phyloP scores from a whole-genome alignment of 2,888 invertebrate genomes.

The Brachyopa scutellaris region DNA sequence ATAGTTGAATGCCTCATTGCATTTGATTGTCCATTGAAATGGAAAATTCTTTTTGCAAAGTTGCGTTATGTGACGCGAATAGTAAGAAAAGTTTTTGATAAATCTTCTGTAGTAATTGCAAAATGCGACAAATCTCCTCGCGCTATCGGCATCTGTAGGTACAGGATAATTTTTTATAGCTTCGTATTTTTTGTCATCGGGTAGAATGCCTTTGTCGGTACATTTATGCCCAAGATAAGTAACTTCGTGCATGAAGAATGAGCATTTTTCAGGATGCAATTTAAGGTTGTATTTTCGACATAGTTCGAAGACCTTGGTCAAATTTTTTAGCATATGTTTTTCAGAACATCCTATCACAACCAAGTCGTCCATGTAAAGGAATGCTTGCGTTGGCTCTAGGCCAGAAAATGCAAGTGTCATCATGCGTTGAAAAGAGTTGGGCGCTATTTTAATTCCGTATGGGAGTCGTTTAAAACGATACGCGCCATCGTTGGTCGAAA shows the following conservation, averaged over 20 bases:
- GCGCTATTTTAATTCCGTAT: no score
- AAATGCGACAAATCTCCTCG: constrained; percentile 22
- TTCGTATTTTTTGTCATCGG: neutral
- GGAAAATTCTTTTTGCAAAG: neutral
- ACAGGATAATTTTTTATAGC: constrained; percentile 25
- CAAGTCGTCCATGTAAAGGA: constrained; percentile 74
- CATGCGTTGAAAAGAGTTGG: no score
- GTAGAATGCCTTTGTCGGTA: no score
- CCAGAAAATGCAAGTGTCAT: constrained; percentile 68
- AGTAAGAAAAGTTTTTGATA: constrained; percentile 27
- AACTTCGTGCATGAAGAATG: constrained; percentile 45
- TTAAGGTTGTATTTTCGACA: no score
- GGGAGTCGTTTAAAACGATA: constrained; percentile 66
- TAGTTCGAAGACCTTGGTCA: constrained; percentile 2
- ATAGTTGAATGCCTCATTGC: constrained; percentile 5
- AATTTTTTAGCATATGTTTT: constrained; percentile 33
- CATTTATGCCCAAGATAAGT: constrained; percentile 55
- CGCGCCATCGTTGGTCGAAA: neutral
- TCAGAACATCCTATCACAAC: no score
- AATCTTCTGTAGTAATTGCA: constrained; percentile 48
- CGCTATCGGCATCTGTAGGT: constrained; percentile 22
- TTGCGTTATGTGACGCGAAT: neutral
- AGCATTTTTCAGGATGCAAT: no score
- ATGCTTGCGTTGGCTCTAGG: constrained; percentile 62
- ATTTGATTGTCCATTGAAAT: constrained; percentile 34